A percentile compares a stretch with the other conserved stretches of the same genome.
Conservation (phyloP, 2,888 invertebrate genomes). For the Amblyteles armatorius region DNA sequence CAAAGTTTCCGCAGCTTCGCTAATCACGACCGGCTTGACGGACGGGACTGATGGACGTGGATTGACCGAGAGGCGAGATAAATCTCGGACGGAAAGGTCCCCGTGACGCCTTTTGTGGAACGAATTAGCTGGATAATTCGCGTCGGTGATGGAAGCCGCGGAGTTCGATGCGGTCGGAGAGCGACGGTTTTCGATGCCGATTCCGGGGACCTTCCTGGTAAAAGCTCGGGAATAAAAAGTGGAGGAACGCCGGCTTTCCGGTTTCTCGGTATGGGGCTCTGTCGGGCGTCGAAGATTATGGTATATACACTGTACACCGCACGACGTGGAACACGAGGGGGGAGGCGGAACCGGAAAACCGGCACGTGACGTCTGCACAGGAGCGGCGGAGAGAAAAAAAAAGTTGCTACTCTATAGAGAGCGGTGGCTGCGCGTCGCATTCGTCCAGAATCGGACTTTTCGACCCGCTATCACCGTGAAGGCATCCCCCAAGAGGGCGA, state of each 20-base stretch:
- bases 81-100: background rate
- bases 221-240: slow-evolving; percentile 26
- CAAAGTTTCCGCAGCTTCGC: background rate
- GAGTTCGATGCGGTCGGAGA: background rate
- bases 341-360: slow-evolving; percentile 58
- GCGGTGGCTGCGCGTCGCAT: slow-evolving; percentile 14
- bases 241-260: background rate
- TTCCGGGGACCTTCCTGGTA: slow-evolving; percentile 38
- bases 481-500: slow-evolving; percentile 51
- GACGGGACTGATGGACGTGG: slow-evolving; percentile 1
- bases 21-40: background rate
- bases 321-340: background rate
- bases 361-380: slow-evolving; percentile 53
- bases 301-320: background rate
- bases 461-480: slow-evolving; percentile 27
- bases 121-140: background rate
- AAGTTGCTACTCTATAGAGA: slow-evolving; percentile 31
- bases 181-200: slow-evolving; percentile 8
- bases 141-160: background rate
- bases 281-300: slow-evolving; percentile 4
- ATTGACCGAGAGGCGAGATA: slow-evolving; percentile 4
- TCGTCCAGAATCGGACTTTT: slow-evolving; percentile 38
- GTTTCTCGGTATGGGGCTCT: slow-evolving; percentile 28
- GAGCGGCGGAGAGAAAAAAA: slow-evolving; percentile 23
- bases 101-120: background rate